Evolutionary conservation across 2,888 invertebrate species (phyloP), one percentile per base, ranked within the genome.

Genomic region (Taenaris catops): DNA sequence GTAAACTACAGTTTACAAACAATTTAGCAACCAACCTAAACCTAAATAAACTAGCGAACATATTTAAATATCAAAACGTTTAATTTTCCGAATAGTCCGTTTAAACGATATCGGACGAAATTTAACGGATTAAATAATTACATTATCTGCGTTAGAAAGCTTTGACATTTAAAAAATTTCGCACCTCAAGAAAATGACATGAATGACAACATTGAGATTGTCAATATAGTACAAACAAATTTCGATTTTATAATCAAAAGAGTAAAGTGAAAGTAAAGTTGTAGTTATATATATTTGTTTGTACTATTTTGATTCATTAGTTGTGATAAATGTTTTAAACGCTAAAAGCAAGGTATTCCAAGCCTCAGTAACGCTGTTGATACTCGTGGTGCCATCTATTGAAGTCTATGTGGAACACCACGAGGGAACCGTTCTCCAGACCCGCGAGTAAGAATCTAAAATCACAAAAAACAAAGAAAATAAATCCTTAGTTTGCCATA

Each of bases 371-470:
- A 59, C 96, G 92, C 79, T 96, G 96, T 69, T 97, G 96, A 80
- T 96, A 97, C 81, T 97, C 96, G 74, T 97, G 96, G 80, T 97
- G 97, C 97, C 97, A 97, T 67, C 96, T 90, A 86, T 99, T 99
- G 89, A 99, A 99, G 86, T 99, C 99, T 75, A 99, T 98, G 89
- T 99, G 98, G 89, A 99, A 99, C 59, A 99, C 98, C 44, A 99
- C 96, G 53, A 99, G 94, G 33, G 99, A 98, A 33, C 99, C 99
- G 53, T 98, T 96, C 38, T 98, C 96, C 38, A 99, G 89, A 34
- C 99, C 99, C 55, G 98, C 98, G 63, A 99, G 88, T 53, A 99
- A 90, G 89, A 98, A 99, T 78, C 98, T 98, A 83, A n/a, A 42
- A 36, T 19, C 17, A n/a, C n/a, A n/a, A n/a, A n/a, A n/a, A n/a